Evolutionary conservation across 2,888 invertebrate species (phyloP).

Genomic region (Drosophila paranaensis): DNA sequence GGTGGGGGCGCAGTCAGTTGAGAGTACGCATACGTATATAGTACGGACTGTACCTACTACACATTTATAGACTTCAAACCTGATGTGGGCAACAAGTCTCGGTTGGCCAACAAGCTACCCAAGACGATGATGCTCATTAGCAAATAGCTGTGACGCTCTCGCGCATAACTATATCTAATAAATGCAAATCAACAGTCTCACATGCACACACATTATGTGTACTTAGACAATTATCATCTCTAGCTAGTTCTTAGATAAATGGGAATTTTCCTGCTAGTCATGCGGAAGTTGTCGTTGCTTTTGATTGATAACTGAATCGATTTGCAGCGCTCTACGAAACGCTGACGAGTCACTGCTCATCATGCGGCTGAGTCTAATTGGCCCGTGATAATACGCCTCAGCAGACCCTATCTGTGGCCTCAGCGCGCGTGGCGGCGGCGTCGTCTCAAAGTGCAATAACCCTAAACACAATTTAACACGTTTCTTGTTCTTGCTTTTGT

Average conservation of each 20-base stretch:
- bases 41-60: neutral
- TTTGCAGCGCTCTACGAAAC: conserved; percentile 22
- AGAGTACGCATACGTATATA: conserved; percentile 15
- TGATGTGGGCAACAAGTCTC: conserved; percentile 48
- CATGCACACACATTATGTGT: neutral
- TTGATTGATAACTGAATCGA: conserved; percentile 18
- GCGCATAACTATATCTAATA: conserved; percentile 64
- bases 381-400: conserved; percentile 20
- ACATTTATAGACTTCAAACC: conserved; percentile 8
- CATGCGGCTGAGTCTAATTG: conserved; percentile 26
- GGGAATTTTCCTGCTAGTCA: conserved; percentile 2
- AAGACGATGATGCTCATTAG: conserved; percentile 60
- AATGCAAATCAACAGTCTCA: conserved; percentile 33
- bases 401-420: neutral
- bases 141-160: conserved; percentile 39
- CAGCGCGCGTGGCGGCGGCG: conserved; percentile 20
- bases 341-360: conserved; percentile 40
- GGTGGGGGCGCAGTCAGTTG: neutral
- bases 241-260: conserved; percentile 26
- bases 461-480: conserved; percentile 49
- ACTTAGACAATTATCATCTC: conserved; percentile 12
- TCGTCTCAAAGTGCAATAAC: conserved; percentile 60
- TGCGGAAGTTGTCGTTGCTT: conserved; percentile 32
- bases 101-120: conserved; percentile 15
- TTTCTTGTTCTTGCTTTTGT: conserved; percentile 7